Conservation (phyloP, 2,797 vertebrate genomes). For the Poeciliopsis gracilis region DNA sequence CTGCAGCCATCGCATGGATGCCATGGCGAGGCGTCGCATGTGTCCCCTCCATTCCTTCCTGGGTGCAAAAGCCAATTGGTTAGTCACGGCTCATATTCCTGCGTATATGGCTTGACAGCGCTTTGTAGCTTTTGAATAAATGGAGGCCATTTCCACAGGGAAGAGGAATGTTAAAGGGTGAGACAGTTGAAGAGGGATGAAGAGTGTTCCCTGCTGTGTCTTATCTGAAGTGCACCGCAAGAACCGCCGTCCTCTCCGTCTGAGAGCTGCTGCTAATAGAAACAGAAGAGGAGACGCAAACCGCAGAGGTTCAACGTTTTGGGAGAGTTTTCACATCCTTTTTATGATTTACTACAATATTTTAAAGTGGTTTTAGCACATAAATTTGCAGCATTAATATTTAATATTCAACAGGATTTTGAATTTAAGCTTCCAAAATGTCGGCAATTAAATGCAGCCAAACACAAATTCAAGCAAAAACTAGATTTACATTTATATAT, state of each 20-base stretch:
- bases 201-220: slow-evolving; percentile 65
- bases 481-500: no score
- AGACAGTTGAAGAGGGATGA: slow-evolving; percentile 63
- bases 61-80: slow-evolving; percentile 50
- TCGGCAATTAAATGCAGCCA: background rate
- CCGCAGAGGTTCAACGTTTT: slow-evolving; percentile 15
- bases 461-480: background rate
- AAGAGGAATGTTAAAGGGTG: slow-evolving; percentile 59
- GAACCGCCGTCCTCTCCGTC: slow-evolving; percentile 47
- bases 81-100: slow-evolving; percentile 50
- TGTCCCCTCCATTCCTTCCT: slow-evolving; percentile 35
- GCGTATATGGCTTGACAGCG: slow-evolving; percentile 37
- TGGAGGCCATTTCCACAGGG: slow-evolving; percentile 54
- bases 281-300: slow-evolving; percentile 26
- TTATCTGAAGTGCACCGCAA: slow-evolving; percentile 68
- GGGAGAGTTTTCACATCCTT: background rate
- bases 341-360: background rate
- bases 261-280: slow-evolving; percentile 49
- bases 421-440: background rate
- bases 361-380: background rate
- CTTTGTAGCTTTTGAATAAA: slow-evolving; percentile 56
- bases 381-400: background rate
- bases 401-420: background rate
- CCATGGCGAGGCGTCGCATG: slow-evolving; percentile 13
- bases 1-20: background rate